Base-by-base conservation (phyloP, 2,797 vertebrate species). In the Adelosebastes latens region DNA sequence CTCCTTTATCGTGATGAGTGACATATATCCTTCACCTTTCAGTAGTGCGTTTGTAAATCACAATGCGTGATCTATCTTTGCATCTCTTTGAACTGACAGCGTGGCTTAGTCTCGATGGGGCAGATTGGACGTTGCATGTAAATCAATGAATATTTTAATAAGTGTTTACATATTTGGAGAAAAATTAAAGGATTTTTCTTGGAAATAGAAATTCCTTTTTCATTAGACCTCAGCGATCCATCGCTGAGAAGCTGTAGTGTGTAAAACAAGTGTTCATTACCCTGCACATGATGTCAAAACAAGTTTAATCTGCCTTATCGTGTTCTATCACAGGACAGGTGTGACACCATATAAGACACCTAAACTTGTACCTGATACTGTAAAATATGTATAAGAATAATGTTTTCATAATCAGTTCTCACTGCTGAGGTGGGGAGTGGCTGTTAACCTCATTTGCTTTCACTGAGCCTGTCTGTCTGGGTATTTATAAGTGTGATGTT, bases 361-460 rank as follows among this genome's bases (percentile, higher is more conserved):
- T 7, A 8, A 9, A 56, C 24, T 3, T 42, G n/a, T 31, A 2
- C 39, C 2, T 60, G 20, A 52, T 10, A 46, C 8, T 31, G 22
- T 27, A 25, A 75, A 11, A 58, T 20, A 13, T 68, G 2, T 29
- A 18, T 12, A 18, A 24, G 61, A 76, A 70, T 31, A 22, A 3
- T 62, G 11, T 36, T 29, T 4, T 11, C 32, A 32, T 22, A 24
- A 79, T 77, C 61, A 36, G 6, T 11, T 68, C 29, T 77, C 32
- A 18, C 42, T 10, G 66, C 34, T 12, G 63, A 32, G 31, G 18
- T 4, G 20, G 20, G 49, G 71, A 68, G 55, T 14, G 39, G 42
- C 72, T 72, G 72, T 59, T 72, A 79, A 70, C 60, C 78, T 80
- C 66, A 62, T 81, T 75, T 82, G 72, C 75, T 81, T 78, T 75